Conservation (phyloP, 1,140 invertebrate genomes). For the Brachionus plicatilis region DNA sequence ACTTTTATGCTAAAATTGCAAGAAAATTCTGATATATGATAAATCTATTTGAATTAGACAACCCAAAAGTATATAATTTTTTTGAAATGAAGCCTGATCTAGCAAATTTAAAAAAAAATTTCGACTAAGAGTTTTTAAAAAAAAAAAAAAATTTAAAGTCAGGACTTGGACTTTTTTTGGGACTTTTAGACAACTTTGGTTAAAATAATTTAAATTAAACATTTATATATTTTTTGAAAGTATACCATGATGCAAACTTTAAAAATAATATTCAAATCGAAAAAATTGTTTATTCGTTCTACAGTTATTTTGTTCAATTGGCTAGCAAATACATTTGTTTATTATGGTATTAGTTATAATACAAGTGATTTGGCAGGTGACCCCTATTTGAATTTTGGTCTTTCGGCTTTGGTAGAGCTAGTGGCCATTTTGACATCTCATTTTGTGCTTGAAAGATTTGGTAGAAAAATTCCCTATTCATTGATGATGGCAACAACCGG, state of each 20-base stretch:
- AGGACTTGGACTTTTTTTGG: too few relatives aligned
- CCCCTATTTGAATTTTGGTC: constrained; percentile 45
- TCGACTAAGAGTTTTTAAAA: too few relatives aligned
- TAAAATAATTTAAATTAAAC: neutral
- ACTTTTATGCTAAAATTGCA: too few relatives aligned
- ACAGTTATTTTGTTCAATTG: constrained; percentile 32
- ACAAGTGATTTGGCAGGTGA: constrained; percentile 44
- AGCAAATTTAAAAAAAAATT: too few relatives aligned
- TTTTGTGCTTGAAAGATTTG: constrained; percentile 40
- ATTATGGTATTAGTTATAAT: constrained; percentile 45
- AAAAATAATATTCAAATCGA: constrained; percentile 35
- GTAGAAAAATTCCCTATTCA: constrained; percentile 33
- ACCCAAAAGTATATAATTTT: too few relatives aligned
- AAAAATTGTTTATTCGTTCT: neutral
- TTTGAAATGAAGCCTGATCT: too few relatives aligned
- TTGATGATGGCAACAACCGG: neutral
- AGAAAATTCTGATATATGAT: too few relatives aligned
- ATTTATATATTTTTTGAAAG: neutral
- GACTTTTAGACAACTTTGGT: too few relatives aligned
- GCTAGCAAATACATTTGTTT: constrained; percentile 45
- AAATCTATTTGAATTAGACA: too few relatives aligned
- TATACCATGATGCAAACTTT: neutral
- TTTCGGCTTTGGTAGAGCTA: constrained; percentile 44
- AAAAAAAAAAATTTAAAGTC: too few relatives aligned
- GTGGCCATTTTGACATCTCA: constrained; percentile 42